phyloP scores from a whole-genome alignment of 2,113 vertebrate species.

The Neodon shergylaensis region DNA sequence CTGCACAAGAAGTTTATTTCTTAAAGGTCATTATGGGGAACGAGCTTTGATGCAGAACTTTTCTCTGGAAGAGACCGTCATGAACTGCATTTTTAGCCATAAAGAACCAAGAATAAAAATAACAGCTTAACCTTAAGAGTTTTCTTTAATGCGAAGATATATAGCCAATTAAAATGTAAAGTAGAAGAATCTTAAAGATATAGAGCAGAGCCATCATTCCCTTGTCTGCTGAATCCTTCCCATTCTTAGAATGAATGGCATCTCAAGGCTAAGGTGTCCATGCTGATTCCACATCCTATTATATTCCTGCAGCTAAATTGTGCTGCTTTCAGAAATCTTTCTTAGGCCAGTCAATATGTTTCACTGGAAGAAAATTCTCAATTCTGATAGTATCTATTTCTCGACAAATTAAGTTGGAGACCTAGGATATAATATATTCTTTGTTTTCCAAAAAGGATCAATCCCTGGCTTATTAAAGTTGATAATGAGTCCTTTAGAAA shows the following conservation, averaged over 20 bases:
- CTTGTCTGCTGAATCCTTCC: conserved; percentile 4
- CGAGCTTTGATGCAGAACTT: neutral
- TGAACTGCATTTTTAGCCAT: neutral
- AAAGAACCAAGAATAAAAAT: conserved; percentile 57
- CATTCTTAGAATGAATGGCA: conserved; percentile 34
- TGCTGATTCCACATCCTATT: conserved; percentile 54
- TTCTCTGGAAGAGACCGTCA: neutral
- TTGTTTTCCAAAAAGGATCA: conserved; percentile 73
- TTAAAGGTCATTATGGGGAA: conserved; percentile 50
- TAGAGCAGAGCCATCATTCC: conserved; percentile 12
- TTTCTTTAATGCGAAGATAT: conserved; percentile 11
- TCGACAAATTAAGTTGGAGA: conserved; percentile 68
- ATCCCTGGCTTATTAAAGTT: conserved; percentile 74
- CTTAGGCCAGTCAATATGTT: conserved; percentile 55
- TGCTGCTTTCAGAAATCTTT: conserved; percentile 56
- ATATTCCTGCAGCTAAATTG: neutral
- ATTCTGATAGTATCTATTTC: conserved; percentile 62
- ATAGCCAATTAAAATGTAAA: conserved; percentile 54
- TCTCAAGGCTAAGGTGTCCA: conserved; percentile 55
- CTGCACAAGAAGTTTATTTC: conserved; percentile 22
- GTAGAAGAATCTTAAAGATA: conserved; percentile 31
- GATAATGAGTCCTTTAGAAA: conserved; percentile 72
- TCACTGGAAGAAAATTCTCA: conserved; percentile 62
- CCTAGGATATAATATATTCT: conserved; percentile 64
- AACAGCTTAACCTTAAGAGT: conserved; percentile 36